A percentile compares a stretch with the other conserved stretches of the same genome.
Conservation (phyloP, 2,797 vertebrate species). For the Masticophis lateralis region DNA sequence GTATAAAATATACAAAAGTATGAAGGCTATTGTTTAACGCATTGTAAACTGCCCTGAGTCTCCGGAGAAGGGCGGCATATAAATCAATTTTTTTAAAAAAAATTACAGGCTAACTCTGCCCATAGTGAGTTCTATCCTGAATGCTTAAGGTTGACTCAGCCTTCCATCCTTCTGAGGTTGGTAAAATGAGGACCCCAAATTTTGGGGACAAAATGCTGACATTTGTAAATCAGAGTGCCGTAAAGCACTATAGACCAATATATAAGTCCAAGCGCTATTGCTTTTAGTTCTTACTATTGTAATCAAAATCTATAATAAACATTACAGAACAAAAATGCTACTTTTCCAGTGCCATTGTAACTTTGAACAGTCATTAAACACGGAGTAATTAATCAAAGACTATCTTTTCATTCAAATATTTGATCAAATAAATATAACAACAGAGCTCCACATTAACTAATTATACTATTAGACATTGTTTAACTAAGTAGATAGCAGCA, state of each 20-base stretch:
- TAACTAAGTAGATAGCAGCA: neutral
- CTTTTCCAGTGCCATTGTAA: neutral
- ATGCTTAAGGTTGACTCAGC: neutral
- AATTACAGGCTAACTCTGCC: neutral
- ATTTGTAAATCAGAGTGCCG: neutral
- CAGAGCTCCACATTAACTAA: neutral
- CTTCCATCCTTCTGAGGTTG: neutral
- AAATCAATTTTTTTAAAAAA: no score
- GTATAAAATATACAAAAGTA: no score
- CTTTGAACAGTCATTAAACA: neutral
- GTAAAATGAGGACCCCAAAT: neutral
- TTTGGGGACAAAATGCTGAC: neutral
- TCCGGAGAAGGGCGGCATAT: no score
- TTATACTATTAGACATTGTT: neutral
- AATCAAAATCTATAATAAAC: neutral
- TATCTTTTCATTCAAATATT: neutral
- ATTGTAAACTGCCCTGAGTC: no score
- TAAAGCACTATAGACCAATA: neutral
- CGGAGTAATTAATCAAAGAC: neutral
- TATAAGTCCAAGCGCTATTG: neutral
- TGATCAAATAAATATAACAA: neutral
- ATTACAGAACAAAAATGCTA: neutral
- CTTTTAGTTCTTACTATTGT: neutral
- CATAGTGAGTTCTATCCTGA: neutral
- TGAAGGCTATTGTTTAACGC: no score